phyloP scores from a whole-genome alignment of 2,888 invertebrate genomes.

The Acleris holmiana region DNA sequence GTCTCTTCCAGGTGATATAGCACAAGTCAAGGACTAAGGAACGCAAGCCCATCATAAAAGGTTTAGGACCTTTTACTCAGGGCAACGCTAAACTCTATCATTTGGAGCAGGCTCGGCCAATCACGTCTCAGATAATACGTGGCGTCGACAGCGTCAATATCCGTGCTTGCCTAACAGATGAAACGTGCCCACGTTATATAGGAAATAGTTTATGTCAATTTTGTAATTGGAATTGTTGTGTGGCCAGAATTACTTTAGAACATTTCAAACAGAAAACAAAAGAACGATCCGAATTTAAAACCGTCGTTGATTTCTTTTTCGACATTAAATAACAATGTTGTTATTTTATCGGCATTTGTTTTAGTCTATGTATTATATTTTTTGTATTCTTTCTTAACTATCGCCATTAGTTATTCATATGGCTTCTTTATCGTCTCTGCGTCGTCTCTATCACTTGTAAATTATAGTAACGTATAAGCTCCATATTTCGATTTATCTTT shows the following conservation, averaged over 20 bases:
- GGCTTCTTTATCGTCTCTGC: too few relatives aligned
- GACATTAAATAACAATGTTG: not conserved
- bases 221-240: not conserved
- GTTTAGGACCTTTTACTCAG: conserved; percentile 43
- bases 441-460: too few relatives aligned
- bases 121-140: conserved; percentile 51
- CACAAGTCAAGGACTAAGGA: not conserved
- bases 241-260: not conserved
- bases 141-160: conserved; percentile 43
- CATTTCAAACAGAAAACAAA: not conserved
- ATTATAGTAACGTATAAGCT: too few relatives aligned
- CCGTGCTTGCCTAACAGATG: conserved; percentile 43
- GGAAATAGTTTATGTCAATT: not conserved
- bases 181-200: conserved; percentile 47
- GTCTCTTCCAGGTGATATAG: conserved; percentile 23
- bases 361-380: too few relatives aligned
- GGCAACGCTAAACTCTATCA: conserved; percentile 48
- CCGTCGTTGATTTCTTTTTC: not conserved
- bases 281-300: not conserved
- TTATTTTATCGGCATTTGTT: too few relatives aligned
- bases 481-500: not conserved
- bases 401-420: too few relatives aligned
- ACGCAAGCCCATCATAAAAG: conserved; percentile 24
- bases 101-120: conserved; percentile 44
- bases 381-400: too few relatives aligned